A percentile compares a stretch with the other conserved stretches of the same genome.
These are phyloP conservation scores for Drepana falcataria DNA, from an alignment of 2,888 invertebrate species.

Conservation along the genomic window DNA sequence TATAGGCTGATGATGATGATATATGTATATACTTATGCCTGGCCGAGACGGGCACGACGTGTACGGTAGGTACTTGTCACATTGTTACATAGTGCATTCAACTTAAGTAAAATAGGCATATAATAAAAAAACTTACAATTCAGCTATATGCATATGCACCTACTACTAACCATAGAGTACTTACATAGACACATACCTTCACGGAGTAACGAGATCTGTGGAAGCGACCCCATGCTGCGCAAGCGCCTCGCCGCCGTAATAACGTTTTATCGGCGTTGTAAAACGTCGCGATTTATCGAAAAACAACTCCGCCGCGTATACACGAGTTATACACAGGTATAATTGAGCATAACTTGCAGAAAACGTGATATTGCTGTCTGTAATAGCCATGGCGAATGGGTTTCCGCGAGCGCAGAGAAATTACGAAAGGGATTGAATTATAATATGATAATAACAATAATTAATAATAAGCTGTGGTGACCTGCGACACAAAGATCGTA, in stretches of 20 bases:
- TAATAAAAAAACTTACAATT: too few relatives aligned
- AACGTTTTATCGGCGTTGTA: slow-evolving; percentile 22
- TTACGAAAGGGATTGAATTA: neutral
- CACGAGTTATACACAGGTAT: neutral
- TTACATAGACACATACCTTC: too few relatives aligned
- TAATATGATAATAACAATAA: too few relatives aligned
- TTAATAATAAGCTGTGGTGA: too few relatives aligned
- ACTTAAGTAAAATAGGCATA: too few relatives aligned
- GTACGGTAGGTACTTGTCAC: too few relatives aligned
- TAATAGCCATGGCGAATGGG: neutral
- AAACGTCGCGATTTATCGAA: slow-evolving; percentile 22
- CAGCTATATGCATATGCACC: neutral
- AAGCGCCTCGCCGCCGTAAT: slow-evolving; percentile 3
- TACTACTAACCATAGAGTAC: neutral
- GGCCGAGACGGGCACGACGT: too few relatives aligned
- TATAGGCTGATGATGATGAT: too few relatives aligned
- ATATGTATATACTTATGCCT: too few relatives aligned
- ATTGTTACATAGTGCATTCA: too few relatives aligned
- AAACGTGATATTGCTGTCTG: neutral
- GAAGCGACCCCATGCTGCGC: slow-evolving; percentile 1
- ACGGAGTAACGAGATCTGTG: slow-evolving; percentile 1
- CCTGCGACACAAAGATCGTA: too few relatives aligned
- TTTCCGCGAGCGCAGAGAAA: neutral
- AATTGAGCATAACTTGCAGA: neutral
- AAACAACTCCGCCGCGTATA: slow-evolving; percentile 7